Base-by-base conservation (phyloP, 2,113 vertebrate genomes). In the Anarrhichthys ocellatus region DNA sequence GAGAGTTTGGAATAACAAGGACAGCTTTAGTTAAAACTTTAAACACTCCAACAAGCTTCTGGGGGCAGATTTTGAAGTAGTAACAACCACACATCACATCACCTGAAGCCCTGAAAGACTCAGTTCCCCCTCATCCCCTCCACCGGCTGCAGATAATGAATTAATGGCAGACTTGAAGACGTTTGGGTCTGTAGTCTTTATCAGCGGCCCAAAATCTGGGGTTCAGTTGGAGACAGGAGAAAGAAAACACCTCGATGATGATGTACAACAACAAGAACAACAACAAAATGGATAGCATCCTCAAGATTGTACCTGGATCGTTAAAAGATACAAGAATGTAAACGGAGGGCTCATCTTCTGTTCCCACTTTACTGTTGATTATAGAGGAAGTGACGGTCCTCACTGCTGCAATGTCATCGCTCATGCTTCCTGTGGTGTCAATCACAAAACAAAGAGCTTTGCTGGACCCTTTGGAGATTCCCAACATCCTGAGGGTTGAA, bases 261-360 rank as follows among this genome's bases (percentile, higher is more conserved):
- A 54, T 10, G 9, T 24, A n/a, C 20, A 22, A 22, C 17, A 36
- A 24, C n/a, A 11, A 48, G 9, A 20, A 29, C 18, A 52, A 24
- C 11, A 36, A 56, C 66, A 24, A 54, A 34, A 76, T 11, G 2
- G 13, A n/a, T 46, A 2, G 15, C 0, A 17, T 42, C 15, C 1
- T 50, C 5, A 50, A 69, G 17, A 20, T 46, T 72, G 24, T 66
- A 94, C 94, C 89, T 85, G 94, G 92, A 62, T 94, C 94, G 22
- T 80, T 92, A 82, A 95, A 94, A 0, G 92, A 85, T 10, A 94
- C 89, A 4, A 94, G 89, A 56, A 94, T 90, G 75, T 94, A 95
- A 50, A 72, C 22, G 0, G 89, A 88, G 6, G 93, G 93, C 40
- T 90, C 81, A 0, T 90, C 50, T 0, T 61, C 63, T 17, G 85